Conservation (phyloP, 2,113 vertebrate species). For the Psammodynastes pulverulentus region DNA sequence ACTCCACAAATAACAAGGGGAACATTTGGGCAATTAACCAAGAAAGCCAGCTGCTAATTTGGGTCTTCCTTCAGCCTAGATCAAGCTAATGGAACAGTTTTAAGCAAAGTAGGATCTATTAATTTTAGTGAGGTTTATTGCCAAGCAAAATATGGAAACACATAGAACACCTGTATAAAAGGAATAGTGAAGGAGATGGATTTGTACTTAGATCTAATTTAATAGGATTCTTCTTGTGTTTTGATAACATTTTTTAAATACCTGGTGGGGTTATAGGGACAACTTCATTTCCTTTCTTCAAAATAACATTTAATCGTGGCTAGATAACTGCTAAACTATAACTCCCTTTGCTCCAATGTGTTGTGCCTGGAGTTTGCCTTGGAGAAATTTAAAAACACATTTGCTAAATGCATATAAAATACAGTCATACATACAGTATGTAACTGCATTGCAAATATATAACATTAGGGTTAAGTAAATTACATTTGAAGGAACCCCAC, state of each 20-base stretch:
- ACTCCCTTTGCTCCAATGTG: neutral
- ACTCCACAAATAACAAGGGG: neutral
- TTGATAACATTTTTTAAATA: neutral
- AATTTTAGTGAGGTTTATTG: neutral
- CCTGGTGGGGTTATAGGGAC: neutral
- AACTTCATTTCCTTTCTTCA: neutral
- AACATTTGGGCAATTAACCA: neutral
- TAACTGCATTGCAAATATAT: neutral
- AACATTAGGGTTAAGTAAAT: neutral
- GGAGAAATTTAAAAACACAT: conserved; percentile 11
- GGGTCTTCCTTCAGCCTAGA: neutral
- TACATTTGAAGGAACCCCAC: conserved; percentile 31
- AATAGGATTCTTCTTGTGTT: neutral
- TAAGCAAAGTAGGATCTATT: neutral
- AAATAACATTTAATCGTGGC: conserved; percentile 13
- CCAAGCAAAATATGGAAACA: neutral
- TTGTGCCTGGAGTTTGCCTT: neutral
- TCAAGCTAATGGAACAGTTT: neutral
- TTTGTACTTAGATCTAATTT: neutral
- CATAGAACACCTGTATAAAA: neutral
- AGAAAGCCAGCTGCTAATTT: neutral
- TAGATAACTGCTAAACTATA: neutral
- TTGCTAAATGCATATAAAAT: conserved; percentile 4
- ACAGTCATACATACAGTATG: neutral
- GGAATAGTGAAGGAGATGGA: neutral